Conservation (phyloP, 2,888 invertebrate genomes). For the Glaucopsyche alexis region DNA sequence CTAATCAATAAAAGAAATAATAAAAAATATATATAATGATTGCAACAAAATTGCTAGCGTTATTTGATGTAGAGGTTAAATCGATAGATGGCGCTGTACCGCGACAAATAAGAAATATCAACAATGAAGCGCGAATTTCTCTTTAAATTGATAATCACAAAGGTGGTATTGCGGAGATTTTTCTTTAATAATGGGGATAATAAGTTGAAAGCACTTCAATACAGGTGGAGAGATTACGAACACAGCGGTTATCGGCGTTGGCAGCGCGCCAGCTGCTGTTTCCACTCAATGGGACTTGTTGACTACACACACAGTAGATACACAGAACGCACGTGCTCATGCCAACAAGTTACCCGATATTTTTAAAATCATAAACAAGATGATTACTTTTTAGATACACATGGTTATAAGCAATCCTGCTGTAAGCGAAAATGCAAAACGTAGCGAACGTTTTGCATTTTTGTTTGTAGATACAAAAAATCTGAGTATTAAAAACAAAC, state of each 20-base stretch:
- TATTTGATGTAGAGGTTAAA: background rate
- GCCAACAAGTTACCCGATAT: constrained; percentile 8
- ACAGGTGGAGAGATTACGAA: constrained; percentile 7
- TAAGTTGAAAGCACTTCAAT: background rate
- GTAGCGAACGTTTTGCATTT: too few relatives aligned
- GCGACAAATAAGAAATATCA: background rate
- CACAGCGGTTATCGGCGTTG: constrained; percentile 1
- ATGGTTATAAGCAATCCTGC: too few relatives aligned
- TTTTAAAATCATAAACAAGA: background rate
- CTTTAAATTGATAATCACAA: too few relatives aligned
- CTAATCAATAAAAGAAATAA: background rate
- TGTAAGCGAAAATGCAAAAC: too few relatives aligned
- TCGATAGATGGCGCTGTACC: background rate
- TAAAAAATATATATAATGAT: too few relatives aligned
- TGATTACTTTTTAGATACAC: background rate
- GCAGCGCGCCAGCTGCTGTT: constrained; percentile 5
- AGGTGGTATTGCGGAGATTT: background rate
- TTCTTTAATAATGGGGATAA: background rate
- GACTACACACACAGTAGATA: background rate
- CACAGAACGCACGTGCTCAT: background rate
- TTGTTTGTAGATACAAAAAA: too few relatives aligned
- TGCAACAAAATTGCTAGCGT: constrained; percentile 13
- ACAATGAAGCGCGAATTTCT: too few relatives aligned
- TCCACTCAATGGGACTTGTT: constrained; percentile 6
- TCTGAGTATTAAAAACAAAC: too few relatives aligned